phyloP scores from a whole-genome alignment of 2,888 invertebrate species.

The Callosobruchus maculatus region DNA sequence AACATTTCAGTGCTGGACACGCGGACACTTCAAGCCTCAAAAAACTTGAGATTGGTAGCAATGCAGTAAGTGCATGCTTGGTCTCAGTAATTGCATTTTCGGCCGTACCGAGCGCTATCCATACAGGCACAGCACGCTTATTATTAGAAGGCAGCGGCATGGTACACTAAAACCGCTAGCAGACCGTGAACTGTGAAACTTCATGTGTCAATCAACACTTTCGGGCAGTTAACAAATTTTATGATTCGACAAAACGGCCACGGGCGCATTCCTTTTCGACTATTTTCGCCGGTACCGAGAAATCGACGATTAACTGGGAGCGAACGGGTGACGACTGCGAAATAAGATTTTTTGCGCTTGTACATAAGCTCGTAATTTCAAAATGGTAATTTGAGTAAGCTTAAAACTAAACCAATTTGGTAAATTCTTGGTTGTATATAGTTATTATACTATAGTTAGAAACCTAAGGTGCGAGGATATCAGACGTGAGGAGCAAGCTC shows the following conservation, averaged over 20 bases:
- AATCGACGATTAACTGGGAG: not conserved
- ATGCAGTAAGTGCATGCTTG: too few relatives aligned
- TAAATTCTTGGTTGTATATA: too few relatives aligned
- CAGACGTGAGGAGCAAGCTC: too few relatives aligned
- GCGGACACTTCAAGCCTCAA: too few relatives aligned
- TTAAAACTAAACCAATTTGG: not conserved
- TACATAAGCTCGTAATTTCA: not conserved
- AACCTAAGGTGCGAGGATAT: too few relatives aligned
- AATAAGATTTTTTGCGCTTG: not conserved
- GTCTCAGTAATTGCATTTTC: not conserved
- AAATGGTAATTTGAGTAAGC: not conserved
- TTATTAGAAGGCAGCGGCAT: not conserved
- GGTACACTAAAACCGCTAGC: conserved; percentile 2
- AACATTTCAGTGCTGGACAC: too few relatives aligned
- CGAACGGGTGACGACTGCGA: not conserved
- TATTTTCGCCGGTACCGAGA: not conserved
- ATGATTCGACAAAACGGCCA: conserved; percentile 9
- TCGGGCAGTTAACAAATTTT: conserved; percentile 12
- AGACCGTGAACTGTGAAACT: conserved; percentile 1
- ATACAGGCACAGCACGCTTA: not conserved
- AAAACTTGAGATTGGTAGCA: too few relatives aligned
- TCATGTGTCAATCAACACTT: conserved; percentile 6
- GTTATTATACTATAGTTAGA: too few relatives aligned
- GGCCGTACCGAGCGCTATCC: not conserved
- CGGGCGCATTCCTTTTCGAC: not conserved